Percentiles rank a stretch among this genome's conserved stretches.
Evolutionary conservation across 2,888 invertebrate species (phyloP).

Genomic region (Leptopilina myrica): DNA sequence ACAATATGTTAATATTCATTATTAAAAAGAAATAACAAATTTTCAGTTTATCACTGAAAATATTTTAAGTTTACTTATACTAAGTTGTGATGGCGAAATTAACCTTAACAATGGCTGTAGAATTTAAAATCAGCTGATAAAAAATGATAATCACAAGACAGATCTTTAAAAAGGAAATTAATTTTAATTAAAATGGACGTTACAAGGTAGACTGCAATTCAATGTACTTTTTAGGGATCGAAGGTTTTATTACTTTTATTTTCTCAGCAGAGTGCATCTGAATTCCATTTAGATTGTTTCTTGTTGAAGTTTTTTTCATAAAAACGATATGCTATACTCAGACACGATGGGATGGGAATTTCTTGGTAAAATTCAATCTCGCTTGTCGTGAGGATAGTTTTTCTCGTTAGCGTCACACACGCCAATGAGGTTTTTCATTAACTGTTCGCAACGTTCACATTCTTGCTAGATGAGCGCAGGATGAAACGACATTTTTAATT

Average conservation of each 20-base stretch:
- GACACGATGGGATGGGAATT: slow-evolving; percentile 52
- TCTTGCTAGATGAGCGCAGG: slow-evolving; percentile 71
- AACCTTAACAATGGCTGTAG: slow-evolving; percentile 18
- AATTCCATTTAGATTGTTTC: slow-evolving; percentile 23
- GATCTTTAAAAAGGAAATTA: not conserved
- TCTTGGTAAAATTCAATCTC: slow-evolving; percentile 71
- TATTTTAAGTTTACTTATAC: too few species aligned
- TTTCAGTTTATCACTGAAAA: not conserved
- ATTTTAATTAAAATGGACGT: slow-evolving; percentile 16
- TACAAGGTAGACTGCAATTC: not conserved
- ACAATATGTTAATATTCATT: not conserved
- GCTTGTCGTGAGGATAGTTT: slow-evolving; percentile 63
- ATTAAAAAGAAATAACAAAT: not conserved
- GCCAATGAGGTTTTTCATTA: slow-evolving; percentile 76
- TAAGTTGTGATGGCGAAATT: not conserved
- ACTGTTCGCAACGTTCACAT: slow-evolving; percentile 70
- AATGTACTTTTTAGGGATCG: slow-evolving; percentile 10
- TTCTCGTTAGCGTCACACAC: slow-evolving; percentile 74
- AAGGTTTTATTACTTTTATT: slow-evolving; percentile 34
- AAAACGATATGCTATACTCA: slow-evolving; percentile 40
- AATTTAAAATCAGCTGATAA: slow-evolving; percentile 1
- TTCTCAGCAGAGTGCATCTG: slow-evolving; percentile 32
- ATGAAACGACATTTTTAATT: slow-evolving; percentile 76
- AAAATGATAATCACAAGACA: too few species aligned
- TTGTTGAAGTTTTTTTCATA: slow-evolving; percentile 21